A percentile compares a stretch with the other conserved stretches of the same genome.
Evolutionary conservation across 92 coral and sea anemone genomes (phyloP).

Genomic region (Siderastrea siderea): DNA sequence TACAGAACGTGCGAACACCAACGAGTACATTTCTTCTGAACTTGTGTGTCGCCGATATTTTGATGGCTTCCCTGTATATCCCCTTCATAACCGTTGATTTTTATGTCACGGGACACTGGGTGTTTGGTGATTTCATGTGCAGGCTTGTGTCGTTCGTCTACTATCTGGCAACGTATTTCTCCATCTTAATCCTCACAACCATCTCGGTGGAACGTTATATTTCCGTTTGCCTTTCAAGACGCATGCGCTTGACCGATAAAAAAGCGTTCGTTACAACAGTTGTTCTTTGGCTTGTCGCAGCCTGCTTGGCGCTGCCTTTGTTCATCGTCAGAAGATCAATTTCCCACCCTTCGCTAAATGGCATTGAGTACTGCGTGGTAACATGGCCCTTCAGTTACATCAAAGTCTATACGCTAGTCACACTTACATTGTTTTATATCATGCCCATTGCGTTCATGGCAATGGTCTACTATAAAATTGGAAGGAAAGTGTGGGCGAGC

Average conservation of each 20-base stretch:
- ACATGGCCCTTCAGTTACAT: slow-evolving; percentile 44
- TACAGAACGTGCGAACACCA: slow-evolving; percentile 85
- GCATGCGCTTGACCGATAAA: slow-evolving; percentile 53
- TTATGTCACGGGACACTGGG: slow-evolving; percentile 74
- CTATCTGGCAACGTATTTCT: slow-evolving; percentile 72
- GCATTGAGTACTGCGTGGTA: slow-evolving; percentile 47
- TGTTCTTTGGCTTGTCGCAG: slow-evolving; percentile 72
- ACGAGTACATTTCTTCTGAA: slow-evolving; percentile 81
- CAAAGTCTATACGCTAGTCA: slow-evolving; percentile 55
- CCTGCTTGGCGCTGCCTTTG: slow-evolving; percentile 64
- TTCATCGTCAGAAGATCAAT: slow-evolving; percentile 51
- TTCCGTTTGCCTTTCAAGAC: slow-evolving; percentile 76
- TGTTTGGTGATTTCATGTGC: slow-evolving; percentile 85
- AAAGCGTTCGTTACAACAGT: slow-evolving; percentile 45
- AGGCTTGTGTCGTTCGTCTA: slow-evolving; percentile 68
- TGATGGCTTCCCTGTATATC: slow-evolving; percentile 78
- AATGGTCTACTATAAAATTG: slow-evolving; percentile 76
- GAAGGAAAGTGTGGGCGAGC: slow-evolving; percentile 76
- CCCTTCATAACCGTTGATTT: slow-evolving; percentile 79
- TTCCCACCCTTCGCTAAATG: not conserved
- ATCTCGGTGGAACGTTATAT: slow-evolving; percentile 84
- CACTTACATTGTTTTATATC: slow-evolving; percentile 61
- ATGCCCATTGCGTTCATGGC: slow-evolving; percentile 76
- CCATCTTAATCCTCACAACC: slow-evolving; percentile 80
- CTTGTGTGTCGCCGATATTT: slow-evolving; percentile 82